Conservation (phyloP, 1,140 invertebrate genomes). For the Diachasmimorpha longicaudata region DNA sequence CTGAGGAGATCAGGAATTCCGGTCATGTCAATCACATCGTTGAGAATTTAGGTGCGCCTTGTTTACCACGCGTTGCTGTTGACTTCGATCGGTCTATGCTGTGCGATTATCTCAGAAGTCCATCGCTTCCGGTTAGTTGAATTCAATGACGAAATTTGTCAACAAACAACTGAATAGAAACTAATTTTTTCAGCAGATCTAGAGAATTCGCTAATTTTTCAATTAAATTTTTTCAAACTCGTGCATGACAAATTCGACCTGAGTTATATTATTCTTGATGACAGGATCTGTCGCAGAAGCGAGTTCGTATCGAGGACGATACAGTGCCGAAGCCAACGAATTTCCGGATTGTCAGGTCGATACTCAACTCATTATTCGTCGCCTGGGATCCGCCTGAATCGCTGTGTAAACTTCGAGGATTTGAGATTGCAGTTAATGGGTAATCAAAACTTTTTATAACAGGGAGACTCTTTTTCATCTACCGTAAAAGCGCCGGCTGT, state of each 20-base stretch:
- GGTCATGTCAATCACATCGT: constrained; percentile 27
- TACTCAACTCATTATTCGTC: constrained; percentile 21
- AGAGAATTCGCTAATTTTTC: too few species aligned
- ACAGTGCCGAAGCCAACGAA: constrained; percentile 22
- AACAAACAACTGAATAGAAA: too few species aligned
- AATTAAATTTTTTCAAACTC: too few species aligned
- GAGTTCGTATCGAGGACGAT: neutral
- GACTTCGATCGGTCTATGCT: constrained; percentile 27
- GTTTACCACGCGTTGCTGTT: constrained; percentile 1
- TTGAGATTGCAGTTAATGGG: constrained; percentile 27
- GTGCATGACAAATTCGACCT: too few species aligned
- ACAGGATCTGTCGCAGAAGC: neutral
- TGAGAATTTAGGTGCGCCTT: constrained; percentile 22
- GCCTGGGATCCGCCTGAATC: constrained; percentile 28
- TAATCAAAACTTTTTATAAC: neutral
- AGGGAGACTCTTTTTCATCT: neutral
- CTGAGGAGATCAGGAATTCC: constrained; percentile 22
- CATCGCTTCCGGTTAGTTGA: constrained; percentile 3
- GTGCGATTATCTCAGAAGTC: constrained; percentile 23
- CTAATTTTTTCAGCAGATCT: too few species aligned
- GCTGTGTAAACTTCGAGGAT: constrained; percentile 20
- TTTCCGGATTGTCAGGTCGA: constrained; percentile 19
- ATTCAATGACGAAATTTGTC: neutral
- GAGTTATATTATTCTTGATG: neutral
- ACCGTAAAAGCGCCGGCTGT: neutral